Evolutionary conservation across 2,113 vertebrate species (phyloP).

Genomic region (Tragelaphus strepsiceros): DNA sequence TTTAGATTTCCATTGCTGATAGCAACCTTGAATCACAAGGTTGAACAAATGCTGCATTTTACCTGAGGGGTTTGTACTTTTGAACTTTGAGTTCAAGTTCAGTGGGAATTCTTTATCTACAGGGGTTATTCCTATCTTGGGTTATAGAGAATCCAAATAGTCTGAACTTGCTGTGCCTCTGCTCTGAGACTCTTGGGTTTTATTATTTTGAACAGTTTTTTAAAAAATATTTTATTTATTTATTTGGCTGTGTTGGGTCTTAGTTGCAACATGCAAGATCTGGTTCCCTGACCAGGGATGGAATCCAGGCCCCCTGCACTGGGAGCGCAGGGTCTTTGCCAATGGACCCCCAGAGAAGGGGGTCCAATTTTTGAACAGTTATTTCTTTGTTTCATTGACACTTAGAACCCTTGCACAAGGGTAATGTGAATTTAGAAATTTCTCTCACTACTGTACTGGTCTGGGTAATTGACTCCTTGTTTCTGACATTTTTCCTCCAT

Average conservation of each 20-base stretch:
- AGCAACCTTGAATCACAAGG: slow-evolving; percentile 4
- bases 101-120: background rate
- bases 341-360: background rate
- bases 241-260: background rate
- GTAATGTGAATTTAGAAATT: background rate
- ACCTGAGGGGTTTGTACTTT: background rate
- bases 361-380: background rate
- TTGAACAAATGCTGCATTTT: background rate
- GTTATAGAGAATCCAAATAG: background rate
- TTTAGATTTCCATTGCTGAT: slow-evolving; percentile 25
- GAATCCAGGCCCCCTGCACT: background rate
- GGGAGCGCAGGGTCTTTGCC: accelerated
- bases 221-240: background rate
- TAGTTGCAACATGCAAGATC: background rate
- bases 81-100: background rate
- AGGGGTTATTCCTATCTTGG: background rate
- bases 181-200: background rate
- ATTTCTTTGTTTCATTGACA: background rate
- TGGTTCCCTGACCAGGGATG: background rate
- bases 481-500: background rate
- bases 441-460: background rate
- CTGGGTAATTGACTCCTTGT: background rate
- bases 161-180: background rate
- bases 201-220: background rate
- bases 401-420: background rate